These are phyloP conservation scores for Oryzias melastigma DNA, from an alignment of 2,113 vertebrate species.

Conservation along the genomic window DNA sequence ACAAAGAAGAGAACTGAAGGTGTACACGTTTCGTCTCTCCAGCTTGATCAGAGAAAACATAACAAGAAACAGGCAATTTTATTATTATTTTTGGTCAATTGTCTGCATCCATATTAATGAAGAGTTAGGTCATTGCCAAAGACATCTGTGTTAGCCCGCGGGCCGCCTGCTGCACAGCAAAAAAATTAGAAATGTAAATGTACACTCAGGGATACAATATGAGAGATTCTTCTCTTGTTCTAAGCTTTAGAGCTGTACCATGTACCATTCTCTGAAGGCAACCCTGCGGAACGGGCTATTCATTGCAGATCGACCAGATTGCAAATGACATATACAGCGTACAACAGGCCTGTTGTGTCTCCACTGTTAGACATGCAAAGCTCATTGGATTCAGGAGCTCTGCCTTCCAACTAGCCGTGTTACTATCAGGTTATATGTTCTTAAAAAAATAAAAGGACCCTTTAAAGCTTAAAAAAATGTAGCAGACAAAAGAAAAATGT, in stretches of 20 bases:
- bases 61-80: slow-evolving; percentile 65
- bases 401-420: slow-evolving; percentile 30
- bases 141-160: slow-evolving; percentile 75
- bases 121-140: slow-evolving; percentile 72
- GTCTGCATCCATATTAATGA: slow-evolving; percentile 79
- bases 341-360: slow-evolving; percentile 68
- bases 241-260: slow-evolving; percentile 56
- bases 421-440: slow-evolving; percentile 26
- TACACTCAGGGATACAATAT: slow-evolving; percentile 72
- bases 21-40: slow-evolving; percentile 38
- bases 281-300: slow-evolving; percentile 64
- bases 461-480: slow-evolving; percentile 9
- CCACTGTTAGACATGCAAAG: slow-evolving; percentile 57
- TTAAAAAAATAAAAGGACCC: slow-evolving; percentile 1
- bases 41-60: slow-evolving; percentile 47
- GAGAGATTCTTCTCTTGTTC: slow-evolving; percentile 65
- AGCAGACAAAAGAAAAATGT: not conserved
- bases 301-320: slow-evolving; percentile 72
- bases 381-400: slow-evolving; percentile 58
- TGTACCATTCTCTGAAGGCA: slow-evolving; percentile 66
- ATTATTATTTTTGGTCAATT: slow-evolving; percentile 68
- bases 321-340: slow-evolving; percentile 62
- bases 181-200: slow-evolving; percentile 76
- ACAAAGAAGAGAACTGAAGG: slow-evolving; percentile 46
- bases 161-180: slow-evolving; percentile 62